phyloP scores from a whole-genome alignment of 2,113 vertebrate species.

The Tupaia chinensis region DNA sequence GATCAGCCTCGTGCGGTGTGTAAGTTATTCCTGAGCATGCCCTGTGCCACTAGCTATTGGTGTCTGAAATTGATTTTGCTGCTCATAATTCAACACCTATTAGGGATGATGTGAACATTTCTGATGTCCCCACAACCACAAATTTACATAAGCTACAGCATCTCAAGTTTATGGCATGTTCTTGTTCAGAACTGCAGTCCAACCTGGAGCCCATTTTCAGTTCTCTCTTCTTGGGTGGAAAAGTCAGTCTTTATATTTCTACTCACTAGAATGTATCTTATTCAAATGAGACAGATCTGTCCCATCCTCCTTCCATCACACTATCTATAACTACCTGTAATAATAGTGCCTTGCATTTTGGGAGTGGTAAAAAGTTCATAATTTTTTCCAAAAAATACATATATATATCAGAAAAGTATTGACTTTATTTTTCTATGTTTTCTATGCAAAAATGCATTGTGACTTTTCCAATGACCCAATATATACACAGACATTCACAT shows the following conservation, averaged over 20 bases:
- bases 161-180: not conserved
- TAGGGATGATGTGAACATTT: not conserved
- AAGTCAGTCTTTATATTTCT: not conserved
- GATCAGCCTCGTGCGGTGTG: not conserved
- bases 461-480: no score
- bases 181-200: not conserved
- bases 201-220: not conserved
- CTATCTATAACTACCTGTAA: not conserved
- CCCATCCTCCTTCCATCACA: accelerated
- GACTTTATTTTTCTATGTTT: no score
- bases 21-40: conserved; percentile 22
- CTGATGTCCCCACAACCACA: not conserved
- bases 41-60: not conserved
- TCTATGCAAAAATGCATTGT: no score
- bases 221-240: not conserved
- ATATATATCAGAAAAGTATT: no score
- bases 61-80: conserved; percentile 29
- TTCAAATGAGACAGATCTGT: not conserved
- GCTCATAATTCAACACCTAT: not conserved
- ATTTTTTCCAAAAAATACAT: no score
- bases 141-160: not conserved
- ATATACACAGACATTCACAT: no score
- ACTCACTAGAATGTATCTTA: not conserved
- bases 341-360: not conserved
- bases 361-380: not conserved